Evolutionary conservation across 2,888 invertebrate species (phyloP), one percentile per base, ranked within the genome.

Genomic region (Leptarthrus brevirostris): DNA sequence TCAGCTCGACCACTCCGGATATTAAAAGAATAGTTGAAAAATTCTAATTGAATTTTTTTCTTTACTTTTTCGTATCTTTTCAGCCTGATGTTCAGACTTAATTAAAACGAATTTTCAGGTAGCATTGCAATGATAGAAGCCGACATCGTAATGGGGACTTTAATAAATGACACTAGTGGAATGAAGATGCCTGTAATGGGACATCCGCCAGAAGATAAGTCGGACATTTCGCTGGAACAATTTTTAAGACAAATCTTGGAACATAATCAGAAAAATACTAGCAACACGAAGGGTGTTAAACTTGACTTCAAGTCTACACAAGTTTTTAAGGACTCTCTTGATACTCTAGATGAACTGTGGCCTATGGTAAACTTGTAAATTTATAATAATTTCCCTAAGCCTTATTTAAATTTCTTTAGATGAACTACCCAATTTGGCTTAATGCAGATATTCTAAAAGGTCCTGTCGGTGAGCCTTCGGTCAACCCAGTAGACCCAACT

Each of bases 231-330:
- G 1, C 86, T 96, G 18, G 86, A 90, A 0, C 87, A 89, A 14
- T 96, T 96, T 86, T 84, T 96, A 6, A 82, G 85, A 2, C 85
- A 86, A 0, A 90, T 91, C 40, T 83, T 89, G 12, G 82, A 85
- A 10, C 84, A 87, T 77, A 87, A 88, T 79, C 86, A 86, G 49
- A 82, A 82, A 6, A 85, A 85, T 34, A 71, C 74, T 2, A 79
- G 81, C n/a, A 76, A 78, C 30, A 86, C 84, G 78, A 95, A 93
- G 82, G 96, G 95, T 0, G 89, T 95, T 1, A 97, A 97, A 82
- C 85, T 97, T 53, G 96, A 96, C 84, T 96, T 96, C 81, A 96
- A 96, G 83, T 88, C 89, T 1, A 90, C 91, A 52, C 91, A 92
- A 54, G 93, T 92, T 0, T 92, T 91, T 80, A 86, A 89, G 73